Base-by-base conservation (phyloP, 2,797 vertebrate species). In the Todus mexicanus region DNA sequence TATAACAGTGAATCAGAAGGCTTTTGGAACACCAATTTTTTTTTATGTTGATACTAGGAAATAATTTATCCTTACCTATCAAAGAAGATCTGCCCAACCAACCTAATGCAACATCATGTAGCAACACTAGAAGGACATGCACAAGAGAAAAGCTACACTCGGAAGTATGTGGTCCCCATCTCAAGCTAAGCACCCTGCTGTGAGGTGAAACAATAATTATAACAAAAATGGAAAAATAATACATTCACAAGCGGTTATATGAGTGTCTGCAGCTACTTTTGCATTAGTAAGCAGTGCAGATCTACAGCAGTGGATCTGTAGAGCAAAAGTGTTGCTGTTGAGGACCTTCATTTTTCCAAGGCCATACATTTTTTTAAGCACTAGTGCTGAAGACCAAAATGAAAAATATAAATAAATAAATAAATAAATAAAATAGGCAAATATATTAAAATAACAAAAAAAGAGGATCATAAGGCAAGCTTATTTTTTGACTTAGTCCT, bases 391-490 rank as follows among this genome's bases (percentile, higher is more conserved):
- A n/a, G 10, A 17, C 19, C 8, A 63, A 66, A 8, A 9, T n/a
- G n/a, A n/a, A n/a, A n/a, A n/a, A n/a, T n/a, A n/a, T n/a, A n/a
- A n/a, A n/a, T n/a, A n/a, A n/a, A n/a, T n/a, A n/a, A n/a, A n/a
- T n/a, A n/a, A 43, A n/a, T 6, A 12, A 18, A 60, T 11, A 17
- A 21, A 10, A 31, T 19, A 27, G 18, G 0, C 27, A 60, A 80
- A 48, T 20, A 74, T 7, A 63, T 43, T 16, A 68, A 47, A 90
- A 74, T 31, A 54, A 42, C 17, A 4, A 48, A 35, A n/a, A 38
- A 35, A 2, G 4, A n/a, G n/a, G 7, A 76, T 22, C 0, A 27
- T 31, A 51, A 50, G 6, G 35, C 22, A 80, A 70, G 10, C 1
- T 2, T 26, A 15, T 7, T 8, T 68, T 54, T 18, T 37, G 13